Evolutionary conservation across 2,888 invertebrate genomes (phyloP), one percentile per base, ranked within the genome.

Genomic region (Pseudanteris insignis): DNA sequence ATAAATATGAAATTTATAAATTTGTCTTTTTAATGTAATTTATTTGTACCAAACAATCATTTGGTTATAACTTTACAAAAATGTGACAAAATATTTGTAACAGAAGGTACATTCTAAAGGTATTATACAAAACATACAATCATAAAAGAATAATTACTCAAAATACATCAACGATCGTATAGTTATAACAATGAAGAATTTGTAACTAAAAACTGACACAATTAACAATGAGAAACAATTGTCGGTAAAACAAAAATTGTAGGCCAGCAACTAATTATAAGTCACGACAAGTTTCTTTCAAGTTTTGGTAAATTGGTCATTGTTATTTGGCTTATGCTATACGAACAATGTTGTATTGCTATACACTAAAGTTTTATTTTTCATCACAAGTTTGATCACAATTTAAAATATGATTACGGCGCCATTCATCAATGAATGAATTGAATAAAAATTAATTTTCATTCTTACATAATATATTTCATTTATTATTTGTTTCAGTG

Each of bases 91-190:
- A 14, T 13, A 37, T 37, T 37, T 2, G 18, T 50, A 57, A 48
- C 32, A 50, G 50, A 57, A 57, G n/a, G 28, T 43, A 44, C 25
- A 10, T 41, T 24, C 25, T 41, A 41, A 55, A 55, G 29, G 18
- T 53, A 57, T 36, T 9, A 24, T 55, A 57, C 2, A 41, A 48
- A 57, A 57, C 55, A 28, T 40, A 26, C 11, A 38, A 41, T 47
- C n/a, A 33, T 47, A 40, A 46, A 55, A 40, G 29, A 55, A 38
- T 40, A 55, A 33, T 34, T 10, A 36, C 14, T 55, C 6, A 40
- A 47, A 57, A 48, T 48, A 32, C 8, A 13, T 43, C 32, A 58
- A 50, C 50, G 38, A 44, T 48, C 36, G 43, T 58, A 50, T 33
- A 58, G 11, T 47, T 41, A 21, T 48, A 48, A 43, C 47, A 57